These are phyloP conservation scores for Standfussiana lucernea DNA, from an alignment of 2,888 invertebrate genomes.

Conservation along the genomic window DNA sequence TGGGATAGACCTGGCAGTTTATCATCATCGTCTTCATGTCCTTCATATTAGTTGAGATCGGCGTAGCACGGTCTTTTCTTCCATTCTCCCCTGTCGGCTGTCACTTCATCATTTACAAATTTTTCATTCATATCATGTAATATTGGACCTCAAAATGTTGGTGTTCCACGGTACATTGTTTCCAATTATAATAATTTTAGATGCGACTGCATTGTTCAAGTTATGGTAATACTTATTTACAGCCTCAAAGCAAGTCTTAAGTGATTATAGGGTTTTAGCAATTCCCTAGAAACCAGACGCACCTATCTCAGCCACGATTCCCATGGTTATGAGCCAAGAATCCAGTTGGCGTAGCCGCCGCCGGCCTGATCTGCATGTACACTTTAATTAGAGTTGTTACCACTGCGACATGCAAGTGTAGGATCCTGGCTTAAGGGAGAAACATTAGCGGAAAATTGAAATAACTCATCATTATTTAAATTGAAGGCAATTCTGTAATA, in stretches of 20 bases:
- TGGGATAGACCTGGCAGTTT: background rate
- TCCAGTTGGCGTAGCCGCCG: conserved; percentile 71
- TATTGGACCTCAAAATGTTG: background rate
- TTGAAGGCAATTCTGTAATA: conserved; percentile 35
- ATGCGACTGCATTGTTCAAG: conserved; percentile 7
- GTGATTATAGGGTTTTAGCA: conserved; percentile 49
- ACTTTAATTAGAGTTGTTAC: conserved; percentile 75
- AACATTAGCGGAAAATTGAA: conserved; percentile 46
- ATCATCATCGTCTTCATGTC: background rate
- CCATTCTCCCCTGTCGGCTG: background rate
- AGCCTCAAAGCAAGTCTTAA: background rate
- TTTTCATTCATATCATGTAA: background rate
- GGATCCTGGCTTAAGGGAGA: conserved; percentile 55
- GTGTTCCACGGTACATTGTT: too few species aligned
- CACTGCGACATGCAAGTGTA: conserved; percentile 59
- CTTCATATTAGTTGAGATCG: background rate
- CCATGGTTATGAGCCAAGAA: conserved; percentile 69
- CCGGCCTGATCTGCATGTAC: conserved; percentile 73
- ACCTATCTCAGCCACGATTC: conserved; percentile 55
- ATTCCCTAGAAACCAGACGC: conserved; percentile 54
- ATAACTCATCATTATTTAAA: conserved; percentile 45
- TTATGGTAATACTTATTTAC: conserved; percentile 1
- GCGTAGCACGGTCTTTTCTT: background rate
- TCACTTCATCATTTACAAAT: background rate
- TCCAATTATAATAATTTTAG: conserved; percentile 3